Evolutionary conservation across 2,113 vertebrate genomes (phyloP).

Genomic region (Oreamnos americanus): DNA sequence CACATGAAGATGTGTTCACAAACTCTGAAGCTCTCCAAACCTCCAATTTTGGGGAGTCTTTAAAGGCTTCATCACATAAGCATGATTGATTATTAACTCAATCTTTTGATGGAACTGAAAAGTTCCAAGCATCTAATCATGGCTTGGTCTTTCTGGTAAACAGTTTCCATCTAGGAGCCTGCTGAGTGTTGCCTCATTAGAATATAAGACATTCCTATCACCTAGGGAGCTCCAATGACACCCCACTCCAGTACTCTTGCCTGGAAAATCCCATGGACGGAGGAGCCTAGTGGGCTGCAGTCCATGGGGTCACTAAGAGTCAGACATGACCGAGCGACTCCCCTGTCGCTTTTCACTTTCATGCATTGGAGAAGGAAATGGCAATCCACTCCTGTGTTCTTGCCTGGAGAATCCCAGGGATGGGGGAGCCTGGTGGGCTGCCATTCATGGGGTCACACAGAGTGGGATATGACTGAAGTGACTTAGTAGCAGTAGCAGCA

Average conservation of each 20-base stretch:
- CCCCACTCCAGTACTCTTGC: too few relatives aligned
- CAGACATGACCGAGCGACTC: fast-evolving
- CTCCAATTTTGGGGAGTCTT: background rate
- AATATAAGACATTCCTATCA: background rate
- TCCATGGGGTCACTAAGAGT: too few relatives aligned
- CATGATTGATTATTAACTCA: background rate
- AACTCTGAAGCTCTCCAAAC: background rate
- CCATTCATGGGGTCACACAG: too few relatives aligned
- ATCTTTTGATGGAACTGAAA: background rate
- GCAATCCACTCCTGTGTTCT: too few relatives aligned
- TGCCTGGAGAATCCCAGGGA: too few relatives aligned
- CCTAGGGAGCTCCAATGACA: background rate
- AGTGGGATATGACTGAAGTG: too few relatives aligned
- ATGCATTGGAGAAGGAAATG: too few relatives aligned
- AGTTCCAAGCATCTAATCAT: background rate
- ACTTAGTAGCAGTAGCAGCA: too few relatives aligned
- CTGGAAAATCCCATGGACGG: too few relatives aligned
- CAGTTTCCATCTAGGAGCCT: background rate
- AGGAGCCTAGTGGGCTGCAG: too few relatives aligned
- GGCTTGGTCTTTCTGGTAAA: background rate
- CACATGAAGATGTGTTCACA: background rate
- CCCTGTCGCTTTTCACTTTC: too few relatives aligned
- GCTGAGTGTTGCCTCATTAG: background rate
- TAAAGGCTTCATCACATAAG: background rate
- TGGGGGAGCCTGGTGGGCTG: too few relatives aligned